phyloP scores from a whole-genome alignment of 2,888 invertebrate species.

The Megalurothrips usitatus region DNA sequence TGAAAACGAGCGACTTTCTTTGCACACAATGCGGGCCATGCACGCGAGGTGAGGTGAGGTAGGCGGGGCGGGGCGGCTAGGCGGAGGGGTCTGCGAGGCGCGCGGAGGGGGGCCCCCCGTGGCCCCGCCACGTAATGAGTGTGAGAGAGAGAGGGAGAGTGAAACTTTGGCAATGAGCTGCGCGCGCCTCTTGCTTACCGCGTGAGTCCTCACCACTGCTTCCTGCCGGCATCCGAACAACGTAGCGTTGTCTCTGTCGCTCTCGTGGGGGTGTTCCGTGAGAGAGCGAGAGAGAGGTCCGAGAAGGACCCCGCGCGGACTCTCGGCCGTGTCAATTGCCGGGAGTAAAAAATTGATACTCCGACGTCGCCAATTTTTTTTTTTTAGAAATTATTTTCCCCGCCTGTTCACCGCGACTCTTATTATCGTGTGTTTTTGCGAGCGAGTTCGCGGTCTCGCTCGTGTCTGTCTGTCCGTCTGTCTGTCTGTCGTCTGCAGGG shows the following conservation, averaged over 20 bases:
- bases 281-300: too few relatives aligned
- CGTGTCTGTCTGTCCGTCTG: not conserved
- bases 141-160: slow-evolving; percentile 14
- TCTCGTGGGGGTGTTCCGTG: too few relatives aligned
- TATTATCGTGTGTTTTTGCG: not conserved
- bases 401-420: too few relatives aligned
- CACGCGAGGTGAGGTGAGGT: slow-evolving; percentile 8
- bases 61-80: not conserved
- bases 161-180: slow-evolving; percentile 15
- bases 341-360: too few relatives aligned
- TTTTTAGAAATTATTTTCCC: too few relatives aligned
- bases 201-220: not conserved
- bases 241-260: too few relatives aligned
- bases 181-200: not conserved
- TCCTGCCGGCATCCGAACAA: not conserved
- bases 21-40: slow-evolving; percentile 22
- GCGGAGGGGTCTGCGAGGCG: not conserved
- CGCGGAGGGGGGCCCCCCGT: not conserved
- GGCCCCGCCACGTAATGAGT: not conserved
- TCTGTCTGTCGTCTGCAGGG: too few relatives aligned
- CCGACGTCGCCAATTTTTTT: too few relatives aligned
- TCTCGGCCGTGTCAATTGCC: too few relatives aligned
- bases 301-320: too few relatives aligned
- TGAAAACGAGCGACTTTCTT: slow-evolving; percentile 22
- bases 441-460: too few relatives aligned